These are phyloP conservation scores for Anoplolepis gracilipes DNA, from an alignment of 1,140 invertebrate genomes.

Conservation along the genomic window DNA sequence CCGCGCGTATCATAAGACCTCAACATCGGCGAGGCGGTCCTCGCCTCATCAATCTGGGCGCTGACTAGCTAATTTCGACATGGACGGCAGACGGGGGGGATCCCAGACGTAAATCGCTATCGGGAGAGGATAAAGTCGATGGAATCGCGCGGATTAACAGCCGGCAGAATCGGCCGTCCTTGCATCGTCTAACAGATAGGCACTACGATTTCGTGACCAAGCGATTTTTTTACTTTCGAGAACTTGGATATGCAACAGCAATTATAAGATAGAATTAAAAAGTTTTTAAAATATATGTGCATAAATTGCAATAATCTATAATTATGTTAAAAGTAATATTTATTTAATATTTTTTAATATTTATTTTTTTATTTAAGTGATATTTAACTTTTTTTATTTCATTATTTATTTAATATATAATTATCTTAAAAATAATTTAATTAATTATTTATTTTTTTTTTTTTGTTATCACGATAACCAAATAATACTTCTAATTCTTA, in stretches of 20 bases:
- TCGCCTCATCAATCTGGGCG: slow-evolving; percentile 57
- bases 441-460: no score
- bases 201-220: slow-evolving; percentile 57
- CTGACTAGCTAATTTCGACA: slow-evolving; percentile 65
- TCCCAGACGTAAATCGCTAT: slow-evolving; percentile 57
- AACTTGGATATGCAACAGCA: neutral
- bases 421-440: neutral
- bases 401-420: no score
- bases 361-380: no score
- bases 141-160: slow-evolving; percentile 57
- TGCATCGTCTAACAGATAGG: slow-evolving; percentile 37
- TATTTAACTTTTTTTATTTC: no score
- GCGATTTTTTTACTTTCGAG: slow-evolving; percentile 44
- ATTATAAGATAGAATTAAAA: neutral
- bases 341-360: no score
- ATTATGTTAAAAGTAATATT: no score
- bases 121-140: slow-evolving; percentile 53
- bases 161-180: slow-evolving; percentile 41
- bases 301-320: no score
- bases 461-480: no score
- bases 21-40: slow-evolving; percentile 50
- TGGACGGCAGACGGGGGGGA: slow-evolving; percentile 24
- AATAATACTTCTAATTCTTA: neutral
- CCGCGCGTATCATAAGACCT: slow-evolving; percentile 41
- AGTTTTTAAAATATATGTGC: neutral